Evolutionary conservation across 2,888 invertebrate genomes (phyloP), one percentile per base, ranked within the genome.

Genomic region (Eremobia ochroleuca): DNA sequence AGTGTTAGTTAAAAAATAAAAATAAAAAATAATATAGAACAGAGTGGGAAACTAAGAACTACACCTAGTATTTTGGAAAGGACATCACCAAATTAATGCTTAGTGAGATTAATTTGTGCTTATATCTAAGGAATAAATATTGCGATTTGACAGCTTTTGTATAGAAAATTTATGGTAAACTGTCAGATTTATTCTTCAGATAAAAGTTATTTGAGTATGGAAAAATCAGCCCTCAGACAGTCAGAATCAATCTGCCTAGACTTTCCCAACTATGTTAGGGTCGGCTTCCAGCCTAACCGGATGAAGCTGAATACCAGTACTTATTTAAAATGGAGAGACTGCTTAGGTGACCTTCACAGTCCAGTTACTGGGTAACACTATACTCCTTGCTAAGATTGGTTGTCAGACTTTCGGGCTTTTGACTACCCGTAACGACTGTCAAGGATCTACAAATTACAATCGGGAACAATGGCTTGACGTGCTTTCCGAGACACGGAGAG

Each of bases 401-500:
- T 8, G 49, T 49, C 21, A 52, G 13, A 55, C n/a, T n/a, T n/a
- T 55, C 13, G 13, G 13, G 1, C n/a, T 55, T n/a, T 11, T 55
- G 55, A n/a, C 55, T 55, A 55, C 25, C 11, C 11, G 13, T 55
- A n/a, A 55, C 4, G n/a, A 55, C n/a, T 55, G 13, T 55, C n/a
- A 13, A n/a, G 13, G 1, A 55, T n/a, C n/a, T 55, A 55, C n/a
- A 4, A n/a, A n/a, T 55, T 4, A 55, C 55, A 13, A n/a, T 2
- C 55, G 4, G 0, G 1, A 5, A 4, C 5, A 55, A n/a, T 2
- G 0, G n/a, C n/a, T 55, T n/a, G n/a, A 0, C n/a, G 55, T 55
- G 55, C n/a, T n/a, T n/a, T 55, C 13, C 13, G 55, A n/a, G n/a
- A 1, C 28, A 49, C 21, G 49, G 8, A 43, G 13, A 13, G 46